Evolutionary conservation across 2,797 vertebrate genomes (phyloP).

Genomic region (Halcyon leucocephala): DNA sequence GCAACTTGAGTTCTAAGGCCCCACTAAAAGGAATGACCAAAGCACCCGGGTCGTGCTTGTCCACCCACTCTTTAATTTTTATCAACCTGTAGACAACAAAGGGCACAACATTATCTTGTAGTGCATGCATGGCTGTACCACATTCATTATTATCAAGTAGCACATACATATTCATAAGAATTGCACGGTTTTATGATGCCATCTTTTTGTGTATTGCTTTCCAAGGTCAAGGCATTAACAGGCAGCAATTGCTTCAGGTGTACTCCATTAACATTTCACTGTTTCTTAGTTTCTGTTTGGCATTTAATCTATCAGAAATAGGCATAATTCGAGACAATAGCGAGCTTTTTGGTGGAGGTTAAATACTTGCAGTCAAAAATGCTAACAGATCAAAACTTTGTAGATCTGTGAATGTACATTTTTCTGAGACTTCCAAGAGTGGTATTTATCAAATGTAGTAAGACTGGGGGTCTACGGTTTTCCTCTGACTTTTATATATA

Average conservation of each 20-base stretch:
- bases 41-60: slow-evolving; percentile 93
- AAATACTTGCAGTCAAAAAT: slow-evolving; percentile 27
- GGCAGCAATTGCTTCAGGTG: slow-evolving; percentile 85
- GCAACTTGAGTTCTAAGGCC: slow-evolving; percentile 91
- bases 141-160: slow-evolving; percentile 87
- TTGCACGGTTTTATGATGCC: slow-evolving; percentile 85
- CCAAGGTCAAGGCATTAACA: slow-evolving; percentile 86
- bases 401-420: background rate
- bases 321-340: slow-evolving; percentile 69
- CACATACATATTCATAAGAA: slow-evolving; percentile 89
- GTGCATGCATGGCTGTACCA: slow-evolving; percentile 86
- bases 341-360: slow-evolving; percentile 27
- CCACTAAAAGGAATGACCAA: slow-evolving; percentile 96
- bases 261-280: slow-evolving; percentile 80
- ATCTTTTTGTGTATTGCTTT: slow-evolving; percentile 86
- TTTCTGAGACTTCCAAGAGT: background rate
- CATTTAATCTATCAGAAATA: slow-evolving; percentile 69
- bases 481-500: background rate
- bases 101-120: slow-evolving; percentile 87
- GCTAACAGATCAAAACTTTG: slow-evolving; percentile 13
- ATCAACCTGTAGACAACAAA: slow-evolving; percentile 89
- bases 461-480: background rate
- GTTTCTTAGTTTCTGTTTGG: slow-evolving; percentile 76
- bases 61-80: slow-evolving; percentile 99
- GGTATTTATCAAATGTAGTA: background rate